Percentiles rank a stretch among this genome's conserved stretches.
Conservation (phyloP, 2,888 invertebrate species). For the Antheraea yamamai region DNA sequence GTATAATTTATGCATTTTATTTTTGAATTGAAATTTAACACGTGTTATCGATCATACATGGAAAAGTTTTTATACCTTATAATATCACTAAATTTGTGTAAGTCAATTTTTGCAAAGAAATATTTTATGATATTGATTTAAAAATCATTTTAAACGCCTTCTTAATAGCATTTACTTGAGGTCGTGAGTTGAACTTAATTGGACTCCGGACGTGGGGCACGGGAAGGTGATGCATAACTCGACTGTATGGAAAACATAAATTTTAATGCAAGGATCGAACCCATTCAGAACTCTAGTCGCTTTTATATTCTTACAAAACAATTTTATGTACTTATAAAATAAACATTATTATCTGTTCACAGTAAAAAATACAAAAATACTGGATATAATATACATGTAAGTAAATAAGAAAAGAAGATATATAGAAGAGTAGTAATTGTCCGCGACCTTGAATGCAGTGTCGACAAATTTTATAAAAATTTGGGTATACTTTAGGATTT, state of each 20-base stretch:
- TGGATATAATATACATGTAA: neutral
- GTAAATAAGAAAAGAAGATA: too few relatives aligned
- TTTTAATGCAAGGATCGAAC: constrained; percentile 65
- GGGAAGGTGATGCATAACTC: constrained; percentile 78
- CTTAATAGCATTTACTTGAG: constrained; percentile 53
- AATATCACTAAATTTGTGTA: neutral
- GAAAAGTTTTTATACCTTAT: too few relatives aligned
- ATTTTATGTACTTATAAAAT: constrained; percentile 7
- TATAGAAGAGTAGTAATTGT: too few relatives aligned
- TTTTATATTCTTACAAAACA: constrained; percentile 46
- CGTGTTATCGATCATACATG: too few relatives aligned
- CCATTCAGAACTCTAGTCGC: constrained; percentile 62
- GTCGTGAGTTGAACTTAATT: constrained; percentile 81
- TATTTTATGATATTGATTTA: constrained; percentile 3
- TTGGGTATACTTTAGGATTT: too few relatives aligned
- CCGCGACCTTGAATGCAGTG: too few relatives aligned
- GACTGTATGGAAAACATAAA: constrained; percentile 76
- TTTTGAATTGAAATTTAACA: too few relatives aligned
- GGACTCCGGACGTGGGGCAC: constrained; percentile 78
- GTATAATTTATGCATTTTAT: too few relatives aligned
- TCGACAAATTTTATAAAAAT: too few relatives aligned
- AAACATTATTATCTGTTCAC: neutral
- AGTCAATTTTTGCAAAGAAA: neutral
- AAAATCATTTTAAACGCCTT: constrained; percentile 31
- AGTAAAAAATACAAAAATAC: neutral